These are phyloP conservation scores for Caenorhabditis wallacei DNA, from an alignment of 2,888 invertebrate genomes.

Conservation along the genomic window DNA sequence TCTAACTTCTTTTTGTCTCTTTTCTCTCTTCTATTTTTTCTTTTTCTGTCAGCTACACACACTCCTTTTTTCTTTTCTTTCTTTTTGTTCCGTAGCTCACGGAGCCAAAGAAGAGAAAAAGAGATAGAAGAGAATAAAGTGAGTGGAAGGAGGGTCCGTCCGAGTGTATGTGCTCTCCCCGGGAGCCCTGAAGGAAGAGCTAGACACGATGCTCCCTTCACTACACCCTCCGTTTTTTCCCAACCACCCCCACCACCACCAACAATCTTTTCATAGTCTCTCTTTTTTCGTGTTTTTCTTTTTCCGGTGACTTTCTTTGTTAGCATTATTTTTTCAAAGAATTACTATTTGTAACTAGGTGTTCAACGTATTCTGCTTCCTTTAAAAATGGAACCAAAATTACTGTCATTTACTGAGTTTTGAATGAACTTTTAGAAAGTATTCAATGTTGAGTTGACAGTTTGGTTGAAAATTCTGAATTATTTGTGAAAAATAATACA, in stretches of 20 bases:
- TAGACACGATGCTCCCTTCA: constrained; percentile 42
- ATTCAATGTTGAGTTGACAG: no score
- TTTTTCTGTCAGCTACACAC: constrained; percentile 46
- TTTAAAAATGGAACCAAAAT: background rate
- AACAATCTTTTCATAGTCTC: constrained; percentile 29
- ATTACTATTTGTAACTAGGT: constrained; percentile 10
- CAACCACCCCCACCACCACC: constrained; percentile 32
- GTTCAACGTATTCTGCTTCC: background rate
- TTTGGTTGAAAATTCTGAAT: no score
- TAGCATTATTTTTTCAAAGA: constrained; percentile 6
- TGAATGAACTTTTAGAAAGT: no score
- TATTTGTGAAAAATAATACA: no score
- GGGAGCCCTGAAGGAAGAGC: constrained; percentile 23
- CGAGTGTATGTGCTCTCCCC: constrained; percentile 46
- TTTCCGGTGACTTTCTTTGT: constrained; percentile 28
- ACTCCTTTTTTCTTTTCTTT: constrained; percentile 35
- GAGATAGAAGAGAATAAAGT: constrained; percentile 37
- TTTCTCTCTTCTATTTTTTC: constrained; percentile 9
- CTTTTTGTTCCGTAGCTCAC: constrained; percentile 38
- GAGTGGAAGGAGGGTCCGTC: constrained; percentile 40
- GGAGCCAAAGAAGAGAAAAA: constrained; percentile 24
- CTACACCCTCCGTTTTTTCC: constrained; percentile 13
- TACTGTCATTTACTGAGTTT: no score
- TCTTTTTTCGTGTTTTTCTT: constrained; percentile 23
- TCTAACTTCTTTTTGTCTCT: constrained; percentile 30